A percentile compares a stretch with the other conserved stretches of the same genome.
These are phyloP conservation scores for Periplaneta americana DNA, from an alignment of 1,140 invertebrate species.

Conservation along the genomic window DNA sequence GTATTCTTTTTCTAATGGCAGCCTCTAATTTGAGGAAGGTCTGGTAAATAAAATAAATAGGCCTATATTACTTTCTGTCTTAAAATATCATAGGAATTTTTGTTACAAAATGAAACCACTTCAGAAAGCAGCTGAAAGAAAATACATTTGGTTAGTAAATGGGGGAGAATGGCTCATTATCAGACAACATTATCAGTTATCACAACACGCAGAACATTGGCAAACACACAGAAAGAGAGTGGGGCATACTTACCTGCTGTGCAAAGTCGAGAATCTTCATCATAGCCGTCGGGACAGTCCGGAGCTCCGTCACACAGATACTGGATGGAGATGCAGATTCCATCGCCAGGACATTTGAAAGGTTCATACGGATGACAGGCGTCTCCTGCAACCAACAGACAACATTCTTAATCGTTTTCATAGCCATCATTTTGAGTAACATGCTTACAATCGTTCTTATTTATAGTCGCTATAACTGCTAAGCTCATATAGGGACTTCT, in stretches of 20 bases:
- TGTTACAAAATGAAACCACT: not conserved
- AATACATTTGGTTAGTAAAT: not conserved
- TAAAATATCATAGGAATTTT: not conserved
- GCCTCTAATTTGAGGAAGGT: too few relatives aligned
- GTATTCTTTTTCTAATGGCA: too few relatives aligned
- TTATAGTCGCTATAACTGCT: too few relatives aligned
- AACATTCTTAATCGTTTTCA: too few relatives aligned
- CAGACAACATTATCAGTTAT: not conserved
- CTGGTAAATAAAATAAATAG: too few relatives aligned
- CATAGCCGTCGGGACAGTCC: constrained; percentile 89
- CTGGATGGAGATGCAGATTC: constrained; percentile 89
- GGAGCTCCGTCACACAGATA: constrained; percentile 91
- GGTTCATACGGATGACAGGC: constrained; percentile 86
- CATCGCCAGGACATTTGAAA: constrained; percentile 90
- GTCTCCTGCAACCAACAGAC: constrained; percentile 45
- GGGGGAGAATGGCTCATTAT: not conserved
- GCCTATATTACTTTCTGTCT: too few relatives aligned
- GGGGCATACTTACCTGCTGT: constrained; percentile 73
- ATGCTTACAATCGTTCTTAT: too few relatives aligned
- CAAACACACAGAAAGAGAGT: not conserved
- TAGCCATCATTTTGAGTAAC: too few relatives aligned
- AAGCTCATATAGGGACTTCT: too few relatives aligned
- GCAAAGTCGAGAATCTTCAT: constrained; percentile 82
- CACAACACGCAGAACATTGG: not conserved
- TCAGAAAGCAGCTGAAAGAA: not conserved